Evolutionary conservation across 23 tunicate genomes (phyloP).

Genomic region (Phallusia fumigata): DNA sequence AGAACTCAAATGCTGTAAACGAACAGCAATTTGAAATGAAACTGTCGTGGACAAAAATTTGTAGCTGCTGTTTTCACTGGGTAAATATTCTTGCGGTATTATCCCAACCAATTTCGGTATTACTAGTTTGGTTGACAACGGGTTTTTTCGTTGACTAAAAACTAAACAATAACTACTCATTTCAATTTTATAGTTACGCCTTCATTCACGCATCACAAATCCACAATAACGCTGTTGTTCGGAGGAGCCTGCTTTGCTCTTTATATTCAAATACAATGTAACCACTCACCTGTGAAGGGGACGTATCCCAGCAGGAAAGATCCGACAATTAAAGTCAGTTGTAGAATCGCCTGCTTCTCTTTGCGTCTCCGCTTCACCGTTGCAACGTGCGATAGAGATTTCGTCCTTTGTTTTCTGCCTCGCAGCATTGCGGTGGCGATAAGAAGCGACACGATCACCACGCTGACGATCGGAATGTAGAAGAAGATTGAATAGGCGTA

Average conservation of each 20-base stretch:
- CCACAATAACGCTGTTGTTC: too few species aligned
- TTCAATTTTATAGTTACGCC: too few species aligned
- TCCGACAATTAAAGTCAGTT: slow-evolving; percentile 19
- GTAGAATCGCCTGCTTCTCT: slow-evolving; percentile 15
- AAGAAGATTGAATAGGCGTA: slow-evolving; percentile 15
- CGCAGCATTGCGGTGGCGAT: neutral
- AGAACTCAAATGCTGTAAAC: neutral
- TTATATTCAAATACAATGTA: neutral
- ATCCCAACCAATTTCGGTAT: too few species aligned
- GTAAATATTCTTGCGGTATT: too few species aligned
- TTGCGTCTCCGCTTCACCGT: neutral
- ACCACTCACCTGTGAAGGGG: slow-evolving; percentile 31
- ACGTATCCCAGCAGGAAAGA: slow-evolving; percentile 34
- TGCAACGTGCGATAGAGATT: neutral
- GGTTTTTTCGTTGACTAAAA: too few species aligned
- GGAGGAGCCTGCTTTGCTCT: too few species aligned
- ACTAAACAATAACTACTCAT: too few species aligned
- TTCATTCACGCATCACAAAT: too few species aligned
- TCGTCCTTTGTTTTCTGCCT: neutral
- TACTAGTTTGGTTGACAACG: too few species aligned
- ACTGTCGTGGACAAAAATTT: too few species aligned
- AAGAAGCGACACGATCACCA: neutral
- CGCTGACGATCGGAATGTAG: slow-evolving; percentile 4
- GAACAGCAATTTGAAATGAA: too few species aligned
- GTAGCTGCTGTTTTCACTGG: too few species aligned